Evolutionary conservation across 2,113 vertebrate species (phyloP), one percentile per base, ranked within the genome.

Genomic region (Bostrychus sinensis): DNA sequence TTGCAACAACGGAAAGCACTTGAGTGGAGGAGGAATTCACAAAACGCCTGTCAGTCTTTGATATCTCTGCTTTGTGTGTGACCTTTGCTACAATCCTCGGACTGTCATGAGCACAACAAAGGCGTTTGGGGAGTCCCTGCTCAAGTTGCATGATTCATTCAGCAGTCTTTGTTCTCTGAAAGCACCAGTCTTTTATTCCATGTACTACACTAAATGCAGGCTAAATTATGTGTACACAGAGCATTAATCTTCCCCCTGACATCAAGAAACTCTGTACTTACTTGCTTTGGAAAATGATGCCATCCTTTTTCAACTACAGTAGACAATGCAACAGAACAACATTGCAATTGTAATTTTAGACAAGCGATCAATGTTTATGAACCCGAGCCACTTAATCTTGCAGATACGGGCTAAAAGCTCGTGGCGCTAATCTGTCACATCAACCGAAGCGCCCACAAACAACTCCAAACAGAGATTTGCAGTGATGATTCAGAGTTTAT

Each of bases 1-100:
- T 81, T 72, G 83, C 81, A 79, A 80, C 86, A 81, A 82, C 79
- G 86, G 82, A 86, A 82, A 82, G 75, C 64, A 77, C 75, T 86
- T 79, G 78, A 86, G 75, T 70, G 83, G 69, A 81, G 83, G 85
- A 73, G 83, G 76, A 84, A 81, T 81, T 69, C 60, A 80, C 70
- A 78, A 87, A 87, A 84, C 16, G 46, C 58, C 64, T 51, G 72
- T 72, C 78, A 75, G 62, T 56, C 84, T 88, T 87, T 88, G 84
- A 91, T 89, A 87, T 86, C 80, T 76, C 67, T 45, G 56, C 62
- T 70, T 84, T 78, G 53, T 71, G 48, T 80, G 22, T 41, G 56
- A 72, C 81, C 75, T 75, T 65, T 80, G 76, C 71, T 71, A 67
- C 57, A 43, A 55, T 77, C 48, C 56, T 54, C 12, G 48, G 48